A percentile compares a stretch with the other conserved stretches of the same genome.
Evolutionary conservation across 2,113 vertebrate species (phyloP).

Genomic region (Pogonocichla stellata): DNA sequence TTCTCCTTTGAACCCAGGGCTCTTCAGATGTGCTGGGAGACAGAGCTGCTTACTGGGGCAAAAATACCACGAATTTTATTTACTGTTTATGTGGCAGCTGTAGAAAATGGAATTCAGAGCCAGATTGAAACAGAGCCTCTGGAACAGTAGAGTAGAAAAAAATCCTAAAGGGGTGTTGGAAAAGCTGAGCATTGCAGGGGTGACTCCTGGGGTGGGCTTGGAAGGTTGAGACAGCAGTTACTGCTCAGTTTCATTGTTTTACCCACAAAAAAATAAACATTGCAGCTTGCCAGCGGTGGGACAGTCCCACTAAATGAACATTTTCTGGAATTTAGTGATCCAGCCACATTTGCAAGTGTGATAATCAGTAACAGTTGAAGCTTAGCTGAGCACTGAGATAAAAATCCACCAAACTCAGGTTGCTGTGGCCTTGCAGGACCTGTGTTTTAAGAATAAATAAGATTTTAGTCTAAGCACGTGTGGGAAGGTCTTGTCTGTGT

Average conservation of each 20-base stretch:
- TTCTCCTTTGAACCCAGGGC: conserved; percentile 25
- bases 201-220: neutral
- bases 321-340: neutral
- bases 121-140: neutral
- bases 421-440: neutral
- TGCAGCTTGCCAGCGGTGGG: neutral
- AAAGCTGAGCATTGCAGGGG: neutral
- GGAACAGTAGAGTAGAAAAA: neutral
- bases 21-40: conserved; percentile 17
- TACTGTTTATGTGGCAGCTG: conserved; percentile 39
- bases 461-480: neutral
- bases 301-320: neutral
- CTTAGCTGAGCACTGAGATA: neutral
- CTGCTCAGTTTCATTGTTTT: neutral
- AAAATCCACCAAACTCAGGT: neutral
- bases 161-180: neutral
- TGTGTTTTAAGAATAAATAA: neutral
- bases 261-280: neutral
- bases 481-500: neutral
- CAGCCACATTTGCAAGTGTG: neutral
- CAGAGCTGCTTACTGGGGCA: conserved; percentile 61
- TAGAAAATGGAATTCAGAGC: conserved; percentile 35
- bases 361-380: neutral
- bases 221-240: neutral
- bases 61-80: conserved; percentile 53